Percentiles rank a stretch among this genome's conserved stretches.
Evolutionary conservation across 2,888 invertebrate genomes (phyloP).

Genomic region (Belgica antarctica): DNA sequence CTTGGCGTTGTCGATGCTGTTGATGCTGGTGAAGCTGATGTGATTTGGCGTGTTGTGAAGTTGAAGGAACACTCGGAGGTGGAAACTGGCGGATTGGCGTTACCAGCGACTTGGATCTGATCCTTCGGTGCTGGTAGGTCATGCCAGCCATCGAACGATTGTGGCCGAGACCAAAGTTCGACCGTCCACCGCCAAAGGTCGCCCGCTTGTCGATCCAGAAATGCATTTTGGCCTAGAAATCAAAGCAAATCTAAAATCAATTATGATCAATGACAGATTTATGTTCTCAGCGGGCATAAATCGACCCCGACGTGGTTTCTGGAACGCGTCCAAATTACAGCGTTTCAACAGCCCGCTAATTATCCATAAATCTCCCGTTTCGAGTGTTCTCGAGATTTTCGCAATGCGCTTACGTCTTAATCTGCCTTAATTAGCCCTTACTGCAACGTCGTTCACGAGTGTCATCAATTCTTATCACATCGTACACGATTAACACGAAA

Average conservation of each 20-base stretch:
- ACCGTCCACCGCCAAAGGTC: not conserved
- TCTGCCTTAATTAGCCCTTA: too few relatives aligned
- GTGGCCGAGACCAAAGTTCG: constrained; percentile 3
- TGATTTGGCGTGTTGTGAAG: not conserved
- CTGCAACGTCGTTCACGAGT: too few relatives aligned
- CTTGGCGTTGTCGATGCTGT: not conserved
- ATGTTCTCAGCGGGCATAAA: not conserved
- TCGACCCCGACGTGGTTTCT: not conserved
- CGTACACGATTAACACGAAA: too few relatives aligned
- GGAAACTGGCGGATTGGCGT: not conserved
- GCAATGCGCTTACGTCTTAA: too few relatives aligned
- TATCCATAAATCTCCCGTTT: too few relatives aligned
- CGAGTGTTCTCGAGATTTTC: too few relatives aligned
- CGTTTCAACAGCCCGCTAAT: too few relatives aligned
- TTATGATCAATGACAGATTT: constrained; percentile 3
- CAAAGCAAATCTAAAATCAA: too few relatives aligned
- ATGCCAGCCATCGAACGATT: not conserved
- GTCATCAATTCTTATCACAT: too few relatives aligned
- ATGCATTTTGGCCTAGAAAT: constrained; percentile 1
- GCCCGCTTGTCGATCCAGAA: constrained; percentile 29
- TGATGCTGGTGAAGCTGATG: not conserved
- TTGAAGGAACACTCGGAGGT: not conserved
- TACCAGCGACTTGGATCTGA: not conserved
- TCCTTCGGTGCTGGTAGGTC: constrained; percentile 14
- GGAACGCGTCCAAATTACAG: not conserved